phyloP scores from a whole-genome alignment of 2,113 vertebrate species.

The Oryzias curvinotus region DNA sequence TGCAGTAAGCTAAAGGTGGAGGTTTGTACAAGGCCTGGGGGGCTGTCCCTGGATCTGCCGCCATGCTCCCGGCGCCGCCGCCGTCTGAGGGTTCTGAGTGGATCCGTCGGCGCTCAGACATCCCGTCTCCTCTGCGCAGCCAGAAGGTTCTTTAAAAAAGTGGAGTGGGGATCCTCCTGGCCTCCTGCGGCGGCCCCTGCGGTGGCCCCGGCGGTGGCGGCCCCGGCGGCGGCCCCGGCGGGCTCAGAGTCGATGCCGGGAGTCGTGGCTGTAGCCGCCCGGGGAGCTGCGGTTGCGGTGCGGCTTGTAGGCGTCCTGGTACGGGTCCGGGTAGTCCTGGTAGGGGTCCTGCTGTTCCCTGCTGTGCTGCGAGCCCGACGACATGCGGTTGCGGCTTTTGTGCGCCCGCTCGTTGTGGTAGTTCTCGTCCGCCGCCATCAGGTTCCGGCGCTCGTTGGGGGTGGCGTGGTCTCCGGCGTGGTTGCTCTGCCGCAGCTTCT shows the following conservation, averaged over 20 bases:
- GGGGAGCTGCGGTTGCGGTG: constrained; percentile 92
- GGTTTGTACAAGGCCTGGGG: constrained; percentile 52
- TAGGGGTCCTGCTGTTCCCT: constrained; percentile 92
- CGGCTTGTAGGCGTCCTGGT: constrained; percentile 90
- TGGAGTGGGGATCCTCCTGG: constrained; percentile 58
- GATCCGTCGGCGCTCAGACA: constrained; percentile 20
- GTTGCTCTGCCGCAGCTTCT: constrained; percentile 89
- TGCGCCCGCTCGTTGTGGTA: constrained; percentile 93
- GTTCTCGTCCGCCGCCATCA: constrained; percentile 91
- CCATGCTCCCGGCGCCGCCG: constrained; percentile 23
- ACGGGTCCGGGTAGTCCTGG: constrained; percentile 92
- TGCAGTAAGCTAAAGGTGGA: constrained; percentile 68
- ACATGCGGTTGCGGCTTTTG: constrained; percentile 94
- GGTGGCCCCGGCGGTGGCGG: background rate
- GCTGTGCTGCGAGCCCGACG: constrained; percentile 93
- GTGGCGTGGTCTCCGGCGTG: constrained; percentile 87
- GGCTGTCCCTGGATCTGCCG: constrained; percentile 24
- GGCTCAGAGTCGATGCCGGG: constrained; percentile 93
- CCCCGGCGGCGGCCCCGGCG: background rate
- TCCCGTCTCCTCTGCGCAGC: constrained; percentile 14
- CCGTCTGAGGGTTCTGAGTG: background rate
- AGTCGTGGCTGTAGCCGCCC: constrained; percentile 94
- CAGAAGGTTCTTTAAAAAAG: constrained; percentile 13
- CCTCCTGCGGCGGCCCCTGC: too few species aligned
- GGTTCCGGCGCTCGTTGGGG: constrained; percentile 88